Base-by-base conservation (phyloP, 2,797 vertebrate genomes). In the Morelia viridis region DNA sequence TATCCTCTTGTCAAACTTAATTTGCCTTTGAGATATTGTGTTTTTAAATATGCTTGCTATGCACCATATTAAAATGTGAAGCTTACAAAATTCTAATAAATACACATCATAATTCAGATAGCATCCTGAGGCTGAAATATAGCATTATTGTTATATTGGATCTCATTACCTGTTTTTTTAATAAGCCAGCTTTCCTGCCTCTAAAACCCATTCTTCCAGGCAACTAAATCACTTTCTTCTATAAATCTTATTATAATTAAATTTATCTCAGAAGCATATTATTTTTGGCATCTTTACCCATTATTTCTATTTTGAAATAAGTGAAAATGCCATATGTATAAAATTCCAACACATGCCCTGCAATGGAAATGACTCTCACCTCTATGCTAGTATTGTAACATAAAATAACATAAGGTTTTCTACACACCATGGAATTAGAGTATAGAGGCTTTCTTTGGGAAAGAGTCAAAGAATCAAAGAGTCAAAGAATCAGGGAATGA, bases 191-290 rank as follows among this genome's bases (percentile, higher is more conserved):
- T 24, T 85, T 46, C 26, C 57, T 8, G 0, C 28, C 35, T 89
- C 13, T 89, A 26, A 91, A 92, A 61, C 83, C 86, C 89, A 28
- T 87, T 93, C 26, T 17, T 91, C 56, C 84, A 57, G 80, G 93
- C 93, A 50, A 84, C 85, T 58, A 85, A 62, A 83, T 86, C 26
- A 28, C 0, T 91, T 68, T 76, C 9, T 89, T 91, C 68, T 87
- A 57, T 46, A 93, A 92, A 92, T 90, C 58, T 94, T 80, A 64
- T 31, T 58, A 57, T 87, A 88, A 88, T 61, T 89, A 71, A 50
- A 89, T 85, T 71, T 88, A 31, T n/a, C 22, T 61, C 35, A 8
- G 58, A 84, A 88, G n/a, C 58, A 60, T 84, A 50, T 61, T 83
- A 76, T 88, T 92, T 22, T 60, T 26, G 12, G 19, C 83, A 83